phyloP scores from a whole-genome alignment of 2,113 vertebrate genomes.

The Syngnathus typhle region DNA sequence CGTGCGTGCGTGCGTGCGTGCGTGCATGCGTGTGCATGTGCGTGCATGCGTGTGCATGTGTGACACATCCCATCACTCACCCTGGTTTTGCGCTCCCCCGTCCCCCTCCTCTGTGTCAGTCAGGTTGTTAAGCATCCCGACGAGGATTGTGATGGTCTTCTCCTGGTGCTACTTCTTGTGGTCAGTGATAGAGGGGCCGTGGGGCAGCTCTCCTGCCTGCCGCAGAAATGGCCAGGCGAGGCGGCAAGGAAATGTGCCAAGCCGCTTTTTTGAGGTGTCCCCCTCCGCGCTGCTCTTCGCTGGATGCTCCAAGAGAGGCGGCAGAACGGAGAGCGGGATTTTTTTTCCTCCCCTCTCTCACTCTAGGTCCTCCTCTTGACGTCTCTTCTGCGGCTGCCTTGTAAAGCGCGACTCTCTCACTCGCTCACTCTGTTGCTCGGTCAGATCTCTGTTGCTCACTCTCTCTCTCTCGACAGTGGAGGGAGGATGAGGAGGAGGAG shows the following conservation, averaged over 20 bases:
- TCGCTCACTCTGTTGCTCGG: conserved; percentile 40
- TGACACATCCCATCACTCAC: conserved; percentile 79
- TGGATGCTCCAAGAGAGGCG: conserved; percentile 60
- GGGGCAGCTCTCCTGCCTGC: conserved; percentile 47
- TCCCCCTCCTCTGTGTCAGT: conserved; percentile 93
- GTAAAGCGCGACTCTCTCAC: conserved; percentile 64
- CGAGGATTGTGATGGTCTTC: conserved; percentile 44
- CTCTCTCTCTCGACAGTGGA: conserved; percentile 30
- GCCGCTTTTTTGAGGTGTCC: conserved; percentile 15
- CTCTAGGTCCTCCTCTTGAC: conserved; percentile 68
- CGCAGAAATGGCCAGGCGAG: conserved; percentile 45
- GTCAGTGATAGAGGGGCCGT: conserved; percentile 53
- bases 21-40: conserved; percentile 15
- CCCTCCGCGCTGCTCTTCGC: conserved; percentile 54
- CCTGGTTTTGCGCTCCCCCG: conserved; percentile 84
- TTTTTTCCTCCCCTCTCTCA: conserved; percentile 30
- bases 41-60: not conserved
- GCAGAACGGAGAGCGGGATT: conserved; percentile 51
- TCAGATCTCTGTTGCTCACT: conserved; percentile 21
- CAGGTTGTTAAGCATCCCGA: conserved; percentile 95
- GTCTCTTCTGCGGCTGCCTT: conserved; percentile 66
- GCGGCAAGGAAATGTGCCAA: conserved; percentile 55
- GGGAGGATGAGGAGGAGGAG: conserved; percentile 73
- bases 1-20: conserved; percentile 22
- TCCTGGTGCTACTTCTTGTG: conserved; percentile 39